Evolutionary conservation across 2,113 vertebrate species (phyloP).

Genomic region (Thamnophis sirtalis): DNA sequence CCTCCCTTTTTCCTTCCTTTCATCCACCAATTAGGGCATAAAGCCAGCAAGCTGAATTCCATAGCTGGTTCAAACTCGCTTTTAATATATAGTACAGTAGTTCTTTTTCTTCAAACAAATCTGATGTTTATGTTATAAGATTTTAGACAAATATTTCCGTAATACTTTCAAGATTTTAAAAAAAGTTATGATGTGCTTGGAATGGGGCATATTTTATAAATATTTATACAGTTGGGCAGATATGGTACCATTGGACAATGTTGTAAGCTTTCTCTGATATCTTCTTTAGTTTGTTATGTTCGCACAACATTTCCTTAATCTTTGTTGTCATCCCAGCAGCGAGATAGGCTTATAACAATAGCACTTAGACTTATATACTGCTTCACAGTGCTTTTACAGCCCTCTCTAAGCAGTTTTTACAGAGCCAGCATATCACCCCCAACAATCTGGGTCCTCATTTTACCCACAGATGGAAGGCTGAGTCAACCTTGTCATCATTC

Average conservation of each 20-base stretch:
- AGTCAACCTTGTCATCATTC: background rate
- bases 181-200: background rate
- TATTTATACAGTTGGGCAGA: background rate
- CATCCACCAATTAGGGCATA: background rate
- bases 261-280: background rate
- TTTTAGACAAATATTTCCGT: background rate
- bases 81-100: background rate
- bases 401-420: no score
- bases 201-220: background rate
- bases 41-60: background rate
- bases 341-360: background rate
- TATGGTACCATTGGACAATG: background rate
- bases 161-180: background rate
- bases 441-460: no score
- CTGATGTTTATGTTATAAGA: background rate
- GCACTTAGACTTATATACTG: no score
- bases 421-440: no score
- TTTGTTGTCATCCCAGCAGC: background rate
- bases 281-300: background rate
- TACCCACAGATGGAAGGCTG: no score
- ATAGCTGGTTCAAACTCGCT: background rate
- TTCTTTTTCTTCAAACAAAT: background rate
- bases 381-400: no score
- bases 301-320: background rate
- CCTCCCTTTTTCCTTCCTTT: no score